phyloP scores from a whole-genome alignment of 2,113 vertebrate species.

The Phycodurus eques region DNA sequence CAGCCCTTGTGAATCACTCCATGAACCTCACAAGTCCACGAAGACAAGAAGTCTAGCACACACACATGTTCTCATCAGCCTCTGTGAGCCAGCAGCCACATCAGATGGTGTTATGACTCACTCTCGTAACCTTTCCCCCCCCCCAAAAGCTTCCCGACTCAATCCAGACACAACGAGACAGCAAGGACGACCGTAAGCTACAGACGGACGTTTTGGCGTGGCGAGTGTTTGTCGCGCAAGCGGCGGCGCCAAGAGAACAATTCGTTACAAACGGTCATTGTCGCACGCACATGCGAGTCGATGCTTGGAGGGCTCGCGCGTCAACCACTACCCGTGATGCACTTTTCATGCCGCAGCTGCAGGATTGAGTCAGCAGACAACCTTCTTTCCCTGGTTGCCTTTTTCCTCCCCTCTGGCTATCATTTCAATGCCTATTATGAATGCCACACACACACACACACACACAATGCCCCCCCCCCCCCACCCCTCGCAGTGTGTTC shows the following conservation, averaged over 20 bases:
- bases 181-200: neutral
- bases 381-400: slow-evolving; percentile 30
- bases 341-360: slow-evolving; percentile 43
- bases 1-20: no score
- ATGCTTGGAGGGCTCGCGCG: neutral
- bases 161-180: neutral
- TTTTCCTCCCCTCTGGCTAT: slow-evolving; percentile 40
- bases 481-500: no score
- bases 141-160: slow-evolving; percentile 26
- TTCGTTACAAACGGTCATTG: neutral
- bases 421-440: slow-evolving; percentile 54
- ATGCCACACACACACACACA: slow-evolving; percentile 15
- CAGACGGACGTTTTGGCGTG: neutral
- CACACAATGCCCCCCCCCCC: neutral
- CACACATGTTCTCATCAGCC: slow-evolving; percentile 16
- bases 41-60: neutral
- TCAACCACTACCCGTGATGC: neutral
- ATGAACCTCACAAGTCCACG: neutral
- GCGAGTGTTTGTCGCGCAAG: neutral
- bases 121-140: slow-evolving; percentile 52
- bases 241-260: neutral
- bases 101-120: slow-evolving; percentile 58
- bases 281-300: neutral
- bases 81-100: slow-evolving; percentile 23
- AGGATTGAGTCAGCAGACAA: slow-evolving; percentile 64